These are phyloP conservation scores for Hypercompe scribonia DNA, from an alignment of 2,888 invertebrate species.

Conservation along the genomic window DNA sequence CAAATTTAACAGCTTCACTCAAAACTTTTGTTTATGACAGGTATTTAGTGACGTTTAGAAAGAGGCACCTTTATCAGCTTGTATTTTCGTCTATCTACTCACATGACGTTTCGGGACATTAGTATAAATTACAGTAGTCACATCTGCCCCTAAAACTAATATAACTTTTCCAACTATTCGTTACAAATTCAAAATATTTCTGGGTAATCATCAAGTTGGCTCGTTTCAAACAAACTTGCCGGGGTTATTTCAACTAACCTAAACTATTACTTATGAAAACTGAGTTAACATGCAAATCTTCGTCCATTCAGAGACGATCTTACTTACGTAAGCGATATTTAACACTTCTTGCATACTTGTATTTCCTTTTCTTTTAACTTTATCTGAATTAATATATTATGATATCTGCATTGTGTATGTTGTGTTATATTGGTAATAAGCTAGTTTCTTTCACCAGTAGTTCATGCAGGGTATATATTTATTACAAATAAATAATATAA, in stretches of 20 bases:
- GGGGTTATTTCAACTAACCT: constrained; percentile 73
- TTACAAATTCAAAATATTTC: constrained; percentile 73
- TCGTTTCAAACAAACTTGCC: constrained; percentile 68
- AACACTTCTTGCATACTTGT: constrained; percentile 64
- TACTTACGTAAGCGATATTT: constrained; percentile 66
- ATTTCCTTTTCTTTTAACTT: constrained; percentile 55
- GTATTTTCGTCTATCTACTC: constrained; percentile 47
- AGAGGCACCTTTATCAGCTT: constrained; percentile 23
- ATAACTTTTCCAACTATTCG: constrained; percentile 67
- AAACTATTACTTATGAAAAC: constrained; percentile 81
- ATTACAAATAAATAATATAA: too few relatives aligned
- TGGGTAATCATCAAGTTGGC: constrained; percentile 70
- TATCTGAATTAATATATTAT: constrained; percentile 55
- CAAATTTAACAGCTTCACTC: constrained; percentile 71
- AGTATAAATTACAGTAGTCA: constrained; percentile 49
- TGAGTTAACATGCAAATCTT: constrained; percentile 83
- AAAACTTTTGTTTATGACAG: constrained; percentile 63
- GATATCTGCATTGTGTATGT: constrained; percentile 16
- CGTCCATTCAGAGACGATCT: constrained; percentile 68
- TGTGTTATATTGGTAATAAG: neutral
- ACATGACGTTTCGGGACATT: constrained; percentile 52
- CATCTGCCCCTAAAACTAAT: constrained; percentile 54
- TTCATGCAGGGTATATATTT: neutral
- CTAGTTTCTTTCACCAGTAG: neutral
- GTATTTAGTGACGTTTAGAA: constrained; percentile 41